Conservation (phyloP, 2,113 vertebrate species). For the Hippopotamus amphibius region DNA sequence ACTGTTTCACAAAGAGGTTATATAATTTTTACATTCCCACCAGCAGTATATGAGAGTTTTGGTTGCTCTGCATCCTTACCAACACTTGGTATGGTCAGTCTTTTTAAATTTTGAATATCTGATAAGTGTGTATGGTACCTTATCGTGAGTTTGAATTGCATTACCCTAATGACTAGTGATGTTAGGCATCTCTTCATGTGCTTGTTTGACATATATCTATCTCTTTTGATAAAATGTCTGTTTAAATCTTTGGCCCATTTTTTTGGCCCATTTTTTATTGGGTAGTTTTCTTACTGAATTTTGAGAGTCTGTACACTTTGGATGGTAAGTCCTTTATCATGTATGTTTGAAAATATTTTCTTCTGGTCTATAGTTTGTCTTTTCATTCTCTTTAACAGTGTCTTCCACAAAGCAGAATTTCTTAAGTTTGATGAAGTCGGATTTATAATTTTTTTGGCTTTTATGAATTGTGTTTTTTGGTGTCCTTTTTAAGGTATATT, state of each 20-base stretch:
- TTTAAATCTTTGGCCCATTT: constrained; percentile 37
- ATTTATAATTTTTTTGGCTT: background rate
- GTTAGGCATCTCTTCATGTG: background rate
- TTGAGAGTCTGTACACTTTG: constrained; percentile 43
- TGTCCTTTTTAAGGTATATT: constrained; percentile 33
- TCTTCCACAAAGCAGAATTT: constrained; percentile 44
- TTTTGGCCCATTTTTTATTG: constrained; percentile 29
- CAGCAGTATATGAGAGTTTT: constrained; percentile 30
- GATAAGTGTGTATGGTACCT: background rate
- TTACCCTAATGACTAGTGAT: constrained; percentile 16
- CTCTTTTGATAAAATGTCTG: constrained; percentile 26
- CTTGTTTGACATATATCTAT: constrained; percentile 20
- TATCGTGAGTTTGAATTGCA: constrained; percentile 20
- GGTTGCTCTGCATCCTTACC: constrained; percentile 54
- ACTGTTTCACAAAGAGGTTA: constrained; percentile 58
- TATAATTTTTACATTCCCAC: constrained; percentile 60
- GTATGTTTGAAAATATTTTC: constrained; percentile 36
- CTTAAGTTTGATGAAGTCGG: constrained; percentile 21
- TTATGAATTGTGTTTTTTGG: constrained; percentile 37
- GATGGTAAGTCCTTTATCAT: constrained; percentile 27
- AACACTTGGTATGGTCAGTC: constrained; percentile 8
- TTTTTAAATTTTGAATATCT: constrained; percentile 38
- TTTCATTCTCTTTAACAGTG: background rate
- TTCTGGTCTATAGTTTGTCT: constrained; percentile 17
- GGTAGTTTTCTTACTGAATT: constrained; percentile 32